Evolutionary conservation across 2,797 vertebrate genomes (phyloP).

Genomic region (Lagodon rhomboides): DNA sequence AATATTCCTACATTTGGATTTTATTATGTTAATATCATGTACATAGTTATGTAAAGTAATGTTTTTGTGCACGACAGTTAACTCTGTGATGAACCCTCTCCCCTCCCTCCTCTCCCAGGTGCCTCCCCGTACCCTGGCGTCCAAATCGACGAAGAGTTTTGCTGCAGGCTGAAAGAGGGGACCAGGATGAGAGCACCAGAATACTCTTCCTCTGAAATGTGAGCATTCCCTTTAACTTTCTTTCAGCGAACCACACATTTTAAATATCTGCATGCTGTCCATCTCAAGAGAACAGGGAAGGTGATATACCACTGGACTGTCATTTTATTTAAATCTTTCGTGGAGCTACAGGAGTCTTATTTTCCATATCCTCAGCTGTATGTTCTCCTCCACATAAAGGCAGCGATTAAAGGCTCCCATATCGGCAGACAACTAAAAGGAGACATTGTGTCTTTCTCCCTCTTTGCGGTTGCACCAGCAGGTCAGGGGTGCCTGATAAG

Average conservation of each 20-base stretch:
- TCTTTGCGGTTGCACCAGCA: constrained; percentile 40
- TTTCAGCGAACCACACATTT: not conserved
- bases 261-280: not conserved
- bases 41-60: not conserved
- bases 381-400: constrained; percentile 32
- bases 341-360: constrained; percentile 12
- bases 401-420: constrained; percentile 29
- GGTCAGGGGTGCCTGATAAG: constrained; percentile 65
- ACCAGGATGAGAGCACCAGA: constrained; percentile 95
- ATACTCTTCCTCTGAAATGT: constrained; percentile 95
- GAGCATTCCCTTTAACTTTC: constrained; percentile 65
- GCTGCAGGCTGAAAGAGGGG: constrained; percentile 94
- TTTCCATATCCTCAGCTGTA: constrained; percentile 13
- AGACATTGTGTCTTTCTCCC: constrained; percentile 57
- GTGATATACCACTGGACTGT: not conserved
- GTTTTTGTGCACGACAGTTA: constrained; percentile 18
- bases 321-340: not conserved
- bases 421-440: constrained; percentile 52
- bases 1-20: not conserved
- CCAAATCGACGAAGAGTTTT: constrained; percentile 96
- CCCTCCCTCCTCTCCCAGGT: constrained; percentile 79
- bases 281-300: not conserved
- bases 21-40: constrained; percentile 4
- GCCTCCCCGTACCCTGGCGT: constrained; percentile 95
- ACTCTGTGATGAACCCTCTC: constrained; percentile 3